phyloP scores from a whole-genome alignment of 2,888 invertebrate species.

The Drosophila stalkeri region DNA sequence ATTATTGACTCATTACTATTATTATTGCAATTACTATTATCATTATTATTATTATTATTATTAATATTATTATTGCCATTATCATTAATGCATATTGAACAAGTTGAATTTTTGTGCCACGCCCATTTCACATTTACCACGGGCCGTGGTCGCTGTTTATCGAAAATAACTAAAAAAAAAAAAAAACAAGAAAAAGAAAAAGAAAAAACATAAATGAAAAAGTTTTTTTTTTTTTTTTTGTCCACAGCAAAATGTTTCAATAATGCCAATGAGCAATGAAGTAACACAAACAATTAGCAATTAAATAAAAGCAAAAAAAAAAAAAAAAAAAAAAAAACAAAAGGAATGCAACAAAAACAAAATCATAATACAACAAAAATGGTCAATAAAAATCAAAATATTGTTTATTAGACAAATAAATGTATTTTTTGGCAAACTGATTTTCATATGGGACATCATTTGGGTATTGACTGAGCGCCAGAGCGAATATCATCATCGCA shows the following conservation, averaged over 20 bases:
- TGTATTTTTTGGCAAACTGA: conserved; percentile 35
- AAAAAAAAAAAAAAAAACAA: conserved; percentile 29
- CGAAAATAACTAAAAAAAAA: neutral
- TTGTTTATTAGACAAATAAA: conserved; percentile 75
- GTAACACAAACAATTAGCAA: conserved; percentile 41
- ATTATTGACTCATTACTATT: conserved; percentile 9
- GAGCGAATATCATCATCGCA: too few relatives aligned
- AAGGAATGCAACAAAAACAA: conserved; percentile 14
- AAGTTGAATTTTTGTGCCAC: conserved; percentile 42
- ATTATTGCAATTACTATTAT: neutral
- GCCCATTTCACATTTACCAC: conserved; percentile 18
- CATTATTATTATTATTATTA: conserved; percentile 9
- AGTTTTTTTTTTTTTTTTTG: neutral
- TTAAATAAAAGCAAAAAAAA: conserved; percentile 30
- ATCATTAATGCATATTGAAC: conserved; percentile 17
- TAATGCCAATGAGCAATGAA: conserved; percentile 18
- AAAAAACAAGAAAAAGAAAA: neutral
- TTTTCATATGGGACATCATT: conserved; percentile 13
- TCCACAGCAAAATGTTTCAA: conserved; percentile 23
- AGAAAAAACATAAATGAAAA: neutral
- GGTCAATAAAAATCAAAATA: conserved; percentile 73
- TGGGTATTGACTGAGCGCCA: neutral
- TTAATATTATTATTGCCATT: too few relatives aligned
- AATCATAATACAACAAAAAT: conserved; percentile 42
- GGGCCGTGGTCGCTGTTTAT: conserved; percentile 7